A percentile compares a stretch with the other conserved stretches of the same genome.
Conservation (phyloP, 2,888 invertebrate species). For the Drosophila nigritarsus region DNA sequence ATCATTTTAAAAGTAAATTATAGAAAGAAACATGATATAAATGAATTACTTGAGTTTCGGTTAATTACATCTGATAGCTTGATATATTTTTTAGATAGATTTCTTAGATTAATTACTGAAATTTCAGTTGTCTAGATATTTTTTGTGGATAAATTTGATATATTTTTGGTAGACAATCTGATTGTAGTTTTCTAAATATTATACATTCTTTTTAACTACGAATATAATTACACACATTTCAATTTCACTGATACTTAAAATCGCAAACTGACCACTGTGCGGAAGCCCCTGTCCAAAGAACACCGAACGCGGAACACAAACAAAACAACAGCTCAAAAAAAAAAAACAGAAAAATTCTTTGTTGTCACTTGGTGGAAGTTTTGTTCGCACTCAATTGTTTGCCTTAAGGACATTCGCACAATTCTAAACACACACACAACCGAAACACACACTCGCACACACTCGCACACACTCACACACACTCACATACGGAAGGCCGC, state of each 20-base stretch:
- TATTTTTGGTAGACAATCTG: too few relatives aligned
- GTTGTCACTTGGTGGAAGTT: conserved; percentile 77
- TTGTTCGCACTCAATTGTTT: conserved; percentile 83
- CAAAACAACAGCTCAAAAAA: conserved; percentile 57
- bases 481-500: conserved; percentile 52
- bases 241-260: neutral
- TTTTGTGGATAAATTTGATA: too few relatives aligned
- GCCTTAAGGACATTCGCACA: conserved; percentile 79
- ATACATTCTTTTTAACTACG: neutral
- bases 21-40: neutral
- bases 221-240: neutral
- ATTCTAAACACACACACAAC: conserved; percentile 75
- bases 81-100: neutral
- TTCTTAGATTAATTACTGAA: neutral
- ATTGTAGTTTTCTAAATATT: too few relatives aligned
- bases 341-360: conserved; percentile 38
- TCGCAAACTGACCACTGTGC: conserved; percentile 54
- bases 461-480: conserved; percentile 72
- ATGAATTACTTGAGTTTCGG: neutral
- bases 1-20: neutral
- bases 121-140: too few relatives aligned
- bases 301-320: conserved; percentile 38
- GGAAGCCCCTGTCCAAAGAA: conserved; percentile 1
- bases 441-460: conserved; percentile 64
- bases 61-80: neutral